Conservation (phyloP, 2,888 invertebrate species). For the Cybosia mesomella region DNA sequence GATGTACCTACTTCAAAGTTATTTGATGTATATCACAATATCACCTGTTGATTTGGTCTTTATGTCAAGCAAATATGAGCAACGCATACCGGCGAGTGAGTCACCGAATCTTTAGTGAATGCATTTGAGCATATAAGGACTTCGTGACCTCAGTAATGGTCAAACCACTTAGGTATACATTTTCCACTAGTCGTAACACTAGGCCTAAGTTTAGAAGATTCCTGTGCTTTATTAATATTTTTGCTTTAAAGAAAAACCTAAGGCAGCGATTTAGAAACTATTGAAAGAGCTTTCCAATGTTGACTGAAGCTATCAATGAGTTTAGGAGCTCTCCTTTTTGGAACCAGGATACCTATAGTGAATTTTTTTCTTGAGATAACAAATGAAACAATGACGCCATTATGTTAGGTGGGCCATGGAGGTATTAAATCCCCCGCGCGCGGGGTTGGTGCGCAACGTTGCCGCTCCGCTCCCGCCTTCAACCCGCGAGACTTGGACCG, state of each 20-base stretch:
- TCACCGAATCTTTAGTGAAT: conserved; percentile 65
- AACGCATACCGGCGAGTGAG: conserved; percentile 61
- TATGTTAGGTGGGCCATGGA: conserved; percentile 65
- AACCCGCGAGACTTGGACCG: conserved; percentile 47
- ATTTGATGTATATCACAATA: not conserved
- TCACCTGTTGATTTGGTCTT: conserved; percentile 51
- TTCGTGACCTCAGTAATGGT: conserved; percentile 40
- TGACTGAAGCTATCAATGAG: not conserved
- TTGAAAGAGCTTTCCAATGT: not conserved
- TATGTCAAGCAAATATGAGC: conserved; percentile 40
- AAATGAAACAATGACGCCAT: conserved; percentile 75
- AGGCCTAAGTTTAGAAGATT: not conserved
- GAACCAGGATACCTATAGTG: conserved; percentile 15
- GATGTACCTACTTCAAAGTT: no score
- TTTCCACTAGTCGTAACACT: conserved; percentile 19
- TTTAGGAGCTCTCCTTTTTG: conserved; percentile 36
- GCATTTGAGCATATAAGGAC: conserved; percentile 50
- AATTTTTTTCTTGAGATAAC: conserved; percentile 68
- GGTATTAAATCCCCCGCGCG: conserved; percentile 61
- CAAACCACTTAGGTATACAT: conserved; percentile 37
- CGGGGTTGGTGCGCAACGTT: conserved; percentile 72
- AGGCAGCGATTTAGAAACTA: not conserved
- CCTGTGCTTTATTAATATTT: not conserved
- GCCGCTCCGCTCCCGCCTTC: conserved; percentile 65
- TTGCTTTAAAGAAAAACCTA: not conserved